Base-by-base conservation (phyloP, 2,113 vertebrate genomes). In the Phylloscopus whistleri region DNA sequence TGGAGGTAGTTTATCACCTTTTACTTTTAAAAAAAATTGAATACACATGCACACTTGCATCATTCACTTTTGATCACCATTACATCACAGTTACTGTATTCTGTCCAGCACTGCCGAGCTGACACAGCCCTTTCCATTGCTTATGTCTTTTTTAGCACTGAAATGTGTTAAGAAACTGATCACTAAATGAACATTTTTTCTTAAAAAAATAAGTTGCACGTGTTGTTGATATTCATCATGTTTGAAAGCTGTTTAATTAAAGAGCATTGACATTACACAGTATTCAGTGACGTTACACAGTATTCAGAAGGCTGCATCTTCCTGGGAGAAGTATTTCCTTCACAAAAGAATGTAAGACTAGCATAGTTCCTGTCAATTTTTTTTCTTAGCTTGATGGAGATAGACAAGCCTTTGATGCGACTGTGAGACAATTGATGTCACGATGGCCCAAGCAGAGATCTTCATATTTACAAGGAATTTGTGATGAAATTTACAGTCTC, bases 401-500 rank as follows among this genome's bases (percentile, higher is more conserved):
- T 35, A 97, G 97, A 90, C 99, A 99, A 87, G 97, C 98, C 76
- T 99, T 99, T 96, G 98, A 99, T 97, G 97, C 97, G 95, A 99
- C 98, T 43, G 99, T 99, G 96, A 99, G 99, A 97, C 98, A 98
- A 44, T 96, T 99, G 95, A 95, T 99, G 91, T 99, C 98, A 41
- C 98, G 97, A 62, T 98, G 99, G 58, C 99, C 99, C 35, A 99
- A 99, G 97, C 99, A 99, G 93, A 98, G 99, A 89, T 97, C 68
- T 60, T 94, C 96, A 3, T 99, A 99, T 95, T 97, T 99, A 76
- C 99, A 99, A 96, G 97, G 97, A 82, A 98, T 99, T 94, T 99
- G 99, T 85, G 99, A 99, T 39, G 99, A 99, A 98, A 99, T 99
- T 88, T 98, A 99, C 92, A 98, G 97, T 72, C 98, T 99, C 92